Percentiles rank a stretch among this genome's conserved stretches.
phyloP scores from a whole-genome alignment of 2,888 invertebrate genomes.

The Tachina fera region DNA sequence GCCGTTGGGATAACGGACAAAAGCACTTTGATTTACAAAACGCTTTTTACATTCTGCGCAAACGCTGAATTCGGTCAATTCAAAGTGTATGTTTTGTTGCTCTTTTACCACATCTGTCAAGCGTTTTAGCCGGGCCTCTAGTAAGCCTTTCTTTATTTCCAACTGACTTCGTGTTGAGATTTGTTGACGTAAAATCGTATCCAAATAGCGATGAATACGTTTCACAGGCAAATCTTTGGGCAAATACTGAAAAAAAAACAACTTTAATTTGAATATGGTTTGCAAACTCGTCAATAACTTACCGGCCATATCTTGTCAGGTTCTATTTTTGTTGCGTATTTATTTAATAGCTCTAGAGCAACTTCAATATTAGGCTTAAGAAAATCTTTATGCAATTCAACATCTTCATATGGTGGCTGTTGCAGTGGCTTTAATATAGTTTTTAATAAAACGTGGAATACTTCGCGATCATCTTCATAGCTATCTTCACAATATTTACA shows the following conservation, averaged over 20 bases:
- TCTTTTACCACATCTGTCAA: conserved; percentile 90
- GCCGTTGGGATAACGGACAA: conserved; percentile 95
- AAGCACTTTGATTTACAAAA: conserved; percentile 96
- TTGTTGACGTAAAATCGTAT: conserved; percentile 89
- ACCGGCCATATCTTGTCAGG: conserved; percentile 87
- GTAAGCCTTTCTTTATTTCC: conserved; percentile 91
- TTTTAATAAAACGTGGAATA: conserved; percentile 80
- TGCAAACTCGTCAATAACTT: conserved; percentile 57
- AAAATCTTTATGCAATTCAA: conserved; percentile 85
- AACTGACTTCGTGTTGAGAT: conserved; percentile 89
- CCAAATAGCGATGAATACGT: conserved; percentile 90
- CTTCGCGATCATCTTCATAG: conserved; percentile 83
- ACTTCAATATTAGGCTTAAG: conserved; percentile 90
- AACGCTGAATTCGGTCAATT: conserved; percentile 93
- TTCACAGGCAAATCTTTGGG: conserved; percentile 91
- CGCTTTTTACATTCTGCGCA: conserved; percentile 97
- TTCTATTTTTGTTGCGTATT: conserved; percentile 92
- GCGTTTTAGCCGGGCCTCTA: conserved; percentile 93
- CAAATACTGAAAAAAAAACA: conserved; percentile 85
- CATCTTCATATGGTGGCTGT: conserved; percentile 80
- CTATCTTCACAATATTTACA: conserved; percentile 92
- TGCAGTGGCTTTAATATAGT: conserved; percentile 84
- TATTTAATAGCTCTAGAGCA: conserved; percentile 91
- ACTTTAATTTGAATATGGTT: background rate
- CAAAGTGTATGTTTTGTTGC: conserved; percentile 91